A percentile compares a stretch with the other conserved stretches of the same genome.
Evolutionary conservation across 1,140 invertebrate genomes (phyloP).

Genomic region (Stegodyphus mimosarum): DNA sequence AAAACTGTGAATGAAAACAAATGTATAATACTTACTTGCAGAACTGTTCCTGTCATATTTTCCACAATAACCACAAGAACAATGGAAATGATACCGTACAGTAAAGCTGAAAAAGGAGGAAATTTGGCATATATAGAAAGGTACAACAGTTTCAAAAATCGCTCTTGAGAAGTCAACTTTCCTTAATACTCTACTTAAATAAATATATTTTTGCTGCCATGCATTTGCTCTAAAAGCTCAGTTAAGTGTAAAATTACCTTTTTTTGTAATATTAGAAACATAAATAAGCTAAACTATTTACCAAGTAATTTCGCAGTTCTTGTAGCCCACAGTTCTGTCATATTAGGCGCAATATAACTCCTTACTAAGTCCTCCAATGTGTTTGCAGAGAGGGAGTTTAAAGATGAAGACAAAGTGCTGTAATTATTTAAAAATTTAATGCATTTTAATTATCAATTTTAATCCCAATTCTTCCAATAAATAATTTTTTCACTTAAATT

Average conservation of each 20-base stretch:
- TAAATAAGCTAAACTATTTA: neutral
- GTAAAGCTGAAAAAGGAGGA: slow-evolving; percentile 17
- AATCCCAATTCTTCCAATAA: no score
- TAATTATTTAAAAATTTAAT: slow-evolving; percentile 4
- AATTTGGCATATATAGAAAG: neutral
- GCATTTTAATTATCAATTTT: no score
- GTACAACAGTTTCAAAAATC: no score
- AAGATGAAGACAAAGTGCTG: slow-evolving; percentile 51
- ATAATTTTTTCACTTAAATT: no score
- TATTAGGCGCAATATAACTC: slow-evolving; percentile 39
- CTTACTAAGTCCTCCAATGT: slow-evolving; percentile 49
- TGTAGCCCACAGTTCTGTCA: slow-evolving; percentile 41
- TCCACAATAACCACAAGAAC: slow-evolving; percentile 41
- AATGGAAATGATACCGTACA: slow-evolving; percentile 52
- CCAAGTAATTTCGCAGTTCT: slow-evolving; percentile 50
- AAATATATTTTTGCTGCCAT: no score
- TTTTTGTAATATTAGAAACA: neutral
- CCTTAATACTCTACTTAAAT: no score
- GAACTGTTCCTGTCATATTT: slow-evolving; percentile 52
- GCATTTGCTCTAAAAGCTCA: neutral
- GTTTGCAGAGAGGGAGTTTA: slow-evolving; percentile 50
- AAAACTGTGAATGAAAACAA: no score
- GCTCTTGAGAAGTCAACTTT: no score
- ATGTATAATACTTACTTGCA: slow-evolving; percentile 29
- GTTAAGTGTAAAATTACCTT: neutral